phyloP scores from a whole-genome alignment of 2,797 vertebrate genomes.

The Diplodus sargus region DNA sequence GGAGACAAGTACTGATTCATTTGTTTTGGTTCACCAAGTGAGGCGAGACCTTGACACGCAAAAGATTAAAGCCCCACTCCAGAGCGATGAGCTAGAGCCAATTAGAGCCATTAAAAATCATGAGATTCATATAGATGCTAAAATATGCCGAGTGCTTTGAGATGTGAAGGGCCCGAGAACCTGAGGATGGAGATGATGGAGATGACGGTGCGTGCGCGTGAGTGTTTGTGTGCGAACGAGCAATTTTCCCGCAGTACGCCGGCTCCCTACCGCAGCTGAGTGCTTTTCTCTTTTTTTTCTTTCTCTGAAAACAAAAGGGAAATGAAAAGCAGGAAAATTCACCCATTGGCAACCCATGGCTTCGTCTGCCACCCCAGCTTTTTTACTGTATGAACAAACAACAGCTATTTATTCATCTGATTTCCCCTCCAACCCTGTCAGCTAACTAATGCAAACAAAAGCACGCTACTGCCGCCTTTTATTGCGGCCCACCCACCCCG shows the following conservation, averaged over 20 bases:
- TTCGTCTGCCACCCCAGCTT: constrained; percentile 40
- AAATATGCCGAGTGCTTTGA: constrained; percentile 68
- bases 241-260: constrained; percentile 13
- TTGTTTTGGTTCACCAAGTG: constrained; percentile 71
- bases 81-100: constrained; percentile 64
- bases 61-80: constrained; percentile 72
- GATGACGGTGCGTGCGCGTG: neutral
- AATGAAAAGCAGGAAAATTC: constrained; percentile 45
- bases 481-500: constrained; percentile 45
- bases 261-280: constrained; percentile 29
- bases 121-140: constrained; percentile 70
- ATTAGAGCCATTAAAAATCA: constrained; percentile 77
- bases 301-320: constrained; percentile 45
- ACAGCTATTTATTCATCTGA: constrained; percentile 54
- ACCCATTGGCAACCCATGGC: constrained; percentile 26
- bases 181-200: constrained; percentile 32
- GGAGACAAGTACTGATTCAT: constrained; percentile 64
- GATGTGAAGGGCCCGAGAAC: constrained; percentile 51
- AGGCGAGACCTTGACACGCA: constrained; percentile 66
- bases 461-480: constrained; percentile 37
- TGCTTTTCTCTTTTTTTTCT: neutral
- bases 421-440: constrained; percentile 45
- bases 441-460: constrained; percentile 54
- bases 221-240: constrained; percentile 3
- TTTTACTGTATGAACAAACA: constrained; percentile 50